Evolutionary conservation across 1,140 invertebrate species (phyloP).

Genomic region (Pseudomyrmex pallidus): DNA sequence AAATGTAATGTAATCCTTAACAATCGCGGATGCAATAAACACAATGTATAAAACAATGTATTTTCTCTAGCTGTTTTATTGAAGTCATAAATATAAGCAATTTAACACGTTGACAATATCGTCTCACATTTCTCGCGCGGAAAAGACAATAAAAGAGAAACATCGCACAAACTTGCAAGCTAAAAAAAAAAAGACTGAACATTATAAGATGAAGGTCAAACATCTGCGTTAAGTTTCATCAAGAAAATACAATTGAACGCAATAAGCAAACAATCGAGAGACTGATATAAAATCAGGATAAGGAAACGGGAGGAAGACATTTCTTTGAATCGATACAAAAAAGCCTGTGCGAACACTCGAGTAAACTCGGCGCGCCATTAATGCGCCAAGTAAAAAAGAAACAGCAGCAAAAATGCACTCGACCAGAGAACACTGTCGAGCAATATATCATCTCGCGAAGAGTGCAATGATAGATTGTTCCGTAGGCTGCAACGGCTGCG

Average conservation of each 20-base stretch:
- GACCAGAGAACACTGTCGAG: conserved; percentile 40
- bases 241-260: background rate
- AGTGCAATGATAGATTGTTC: conserved; percentile 50
- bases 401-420: conserved; percentile 44
- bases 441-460: conserved; percentile 47
- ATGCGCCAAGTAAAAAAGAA: conserved; percentile 28
- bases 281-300: background rate
- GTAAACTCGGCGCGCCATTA: conserved; percentile 11
- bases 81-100: conserved; percentile 9
- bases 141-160: background rate
- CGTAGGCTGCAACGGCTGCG: background rate
- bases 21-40: background rate
- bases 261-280: background rate
- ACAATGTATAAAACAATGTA: conserved; percentile 6
- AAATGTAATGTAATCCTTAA: conserved; percentile 4
- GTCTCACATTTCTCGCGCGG: background rate
- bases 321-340: background rate
- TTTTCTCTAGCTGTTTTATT: background rate
- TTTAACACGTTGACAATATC: conserved; percentile 5
- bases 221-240: background rate
- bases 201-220: too few relatives aligned
- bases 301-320: background rate
- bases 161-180: background rate
- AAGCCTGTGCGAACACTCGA: background rate
- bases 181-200: background rate